Percentiles rank a stretch among this genome's conserved stretches.
Conservation (phyloP, 1,140 invertebrate species). For the Paramacrobiotus metropolitanus region DNA sequence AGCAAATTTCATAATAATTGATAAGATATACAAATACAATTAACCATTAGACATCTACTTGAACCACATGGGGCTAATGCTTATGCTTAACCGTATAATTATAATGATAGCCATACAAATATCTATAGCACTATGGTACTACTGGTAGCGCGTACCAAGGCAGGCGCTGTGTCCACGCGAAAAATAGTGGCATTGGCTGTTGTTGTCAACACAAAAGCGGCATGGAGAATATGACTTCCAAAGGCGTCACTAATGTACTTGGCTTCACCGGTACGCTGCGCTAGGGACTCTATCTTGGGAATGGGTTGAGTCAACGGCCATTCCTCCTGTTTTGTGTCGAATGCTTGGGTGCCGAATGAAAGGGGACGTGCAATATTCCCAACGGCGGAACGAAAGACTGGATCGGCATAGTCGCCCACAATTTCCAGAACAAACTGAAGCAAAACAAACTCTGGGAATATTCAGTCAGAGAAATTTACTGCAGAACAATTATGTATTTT, state of each 20-base stretch:
- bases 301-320: constrained; percentile 55
- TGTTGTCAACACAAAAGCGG: constrained; percentile 34
- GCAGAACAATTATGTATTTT: neutral
- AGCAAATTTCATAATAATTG: no score
- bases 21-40: no score
- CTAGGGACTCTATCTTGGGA: constrained; percentile 44
- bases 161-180: constrained; percentile 30
- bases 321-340: constrained; percentile 38
- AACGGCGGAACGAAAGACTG: constrained; percentile 13
- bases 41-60: neutral
- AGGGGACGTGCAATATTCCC: constrained; percentile 25
- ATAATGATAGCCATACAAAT: no score
- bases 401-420: constrained; percentile 11
- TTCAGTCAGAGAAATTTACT: no score
- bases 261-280: constrained; percentile 45
- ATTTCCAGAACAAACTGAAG: constrained; percentile 13
- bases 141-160: constrained; percentile 37
- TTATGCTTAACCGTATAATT: no score
- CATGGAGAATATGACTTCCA: constrained; percentile 33
- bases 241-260: constrained; percentile 39
- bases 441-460: no score
- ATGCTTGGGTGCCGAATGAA: constrained; percentile 43
- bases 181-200: constrained; percentile 29
- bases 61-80: neutral
- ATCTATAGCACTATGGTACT: no score